Base-by-base conservation (phyloP, 2,797 vertebrate species). In the Falco concolor region DNA sequence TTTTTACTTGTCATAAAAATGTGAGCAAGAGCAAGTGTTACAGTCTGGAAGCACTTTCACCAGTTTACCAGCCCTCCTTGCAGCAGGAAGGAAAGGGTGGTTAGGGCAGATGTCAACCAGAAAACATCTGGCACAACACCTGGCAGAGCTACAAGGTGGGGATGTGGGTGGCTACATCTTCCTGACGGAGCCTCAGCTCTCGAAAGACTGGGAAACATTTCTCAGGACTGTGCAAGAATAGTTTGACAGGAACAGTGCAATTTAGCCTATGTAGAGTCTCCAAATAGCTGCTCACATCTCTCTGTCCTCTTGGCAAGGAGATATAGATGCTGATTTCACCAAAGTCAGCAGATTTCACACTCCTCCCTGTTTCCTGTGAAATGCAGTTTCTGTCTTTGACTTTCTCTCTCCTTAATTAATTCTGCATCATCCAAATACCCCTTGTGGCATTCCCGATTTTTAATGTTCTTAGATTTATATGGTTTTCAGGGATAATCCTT, bases 261-360 rank as follows among this genome's bases (percentile, higher is more conserved):
- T 56, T 17, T 5, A 36, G 52, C 32, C 69, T 67, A 16, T 24
- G 15, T 8, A 47, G 30, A 24, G 6, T 38, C 54, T 86, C 27
- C 56, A 49, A 49, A 65, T 10, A 88, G 32, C 42, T 65, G 27
- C 21, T 56, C 24, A 19, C 9, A 21, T 65, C 53, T 70, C n/a
- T 84, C 30, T 64, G 32, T 57, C 38, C n/a, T 65, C 54, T 72
- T 75, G 42, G 45, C 80, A 85, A 80, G 34, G 67, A 72, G 81
- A 84, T 57, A 34, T 75, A 96, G 91, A 82, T 74, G 72, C n/a
- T 74, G 72, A 92, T 95, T 95, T 90, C 13, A 24, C 21, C 8
- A 7, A 70, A 84, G 32, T 82, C 77, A 80, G 67, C 49, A 80
- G 80, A 90, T 93, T 87, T 92, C 81, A 84, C 45, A 36, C 27